Evolutionary conservation across 2,888 invertebrate species (phyloP).

Genomic region (Cephalotes varians): DNA sequence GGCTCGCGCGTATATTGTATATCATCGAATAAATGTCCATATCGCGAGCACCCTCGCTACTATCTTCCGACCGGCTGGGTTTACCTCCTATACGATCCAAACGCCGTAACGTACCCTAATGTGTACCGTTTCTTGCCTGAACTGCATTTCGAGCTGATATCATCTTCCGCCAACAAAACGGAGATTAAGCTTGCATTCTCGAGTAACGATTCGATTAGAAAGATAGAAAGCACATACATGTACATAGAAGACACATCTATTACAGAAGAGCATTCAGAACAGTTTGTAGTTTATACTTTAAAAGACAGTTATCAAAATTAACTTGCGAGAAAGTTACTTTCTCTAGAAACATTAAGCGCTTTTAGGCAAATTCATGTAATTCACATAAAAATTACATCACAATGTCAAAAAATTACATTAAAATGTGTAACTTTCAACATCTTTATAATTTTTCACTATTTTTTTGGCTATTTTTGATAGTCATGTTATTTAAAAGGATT

Average conservation of each 20-base stretch:
- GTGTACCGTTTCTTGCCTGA: slow-evolving; percentile 68
- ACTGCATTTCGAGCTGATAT: slow-evolving; percentile 22
- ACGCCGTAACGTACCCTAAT: slow-evolving; percentile 65
- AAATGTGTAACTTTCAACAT: neutral
- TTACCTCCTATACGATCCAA: slow-evolving; percentile 52
- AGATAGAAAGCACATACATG: neutral
- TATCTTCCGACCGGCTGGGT: slow-evolving; percentile 70
- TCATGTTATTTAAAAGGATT: neutral
- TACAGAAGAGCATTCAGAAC: neutral
- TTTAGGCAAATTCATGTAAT: neutral
- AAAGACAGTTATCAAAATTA: neutral
- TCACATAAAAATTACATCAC: neutral
- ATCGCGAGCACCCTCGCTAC: slow-evolving; percentile 70
- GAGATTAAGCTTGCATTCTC: slow-evolving; percentile 15
- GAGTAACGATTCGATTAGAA: slow-evolving; percentile 8
- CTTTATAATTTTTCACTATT: neutral
- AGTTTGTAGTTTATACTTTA: neutral
- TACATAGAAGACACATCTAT: neutral
- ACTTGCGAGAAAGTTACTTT: neutral
- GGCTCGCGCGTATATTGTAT: slow-evolving; percentile 70
- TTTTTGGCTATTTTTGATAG: neutral
- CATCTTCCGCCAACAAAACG: slow-evolving; percentile 35
- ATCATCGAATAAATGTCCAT: slow-evolving; percentile 84
- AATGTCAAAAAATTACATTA: too few relatives aligned
- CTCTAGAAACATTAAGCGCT: neutral